Conservation (phyloP, 2,113 vertebrate genomes). For the Thunnus maccoyii region DNA sequence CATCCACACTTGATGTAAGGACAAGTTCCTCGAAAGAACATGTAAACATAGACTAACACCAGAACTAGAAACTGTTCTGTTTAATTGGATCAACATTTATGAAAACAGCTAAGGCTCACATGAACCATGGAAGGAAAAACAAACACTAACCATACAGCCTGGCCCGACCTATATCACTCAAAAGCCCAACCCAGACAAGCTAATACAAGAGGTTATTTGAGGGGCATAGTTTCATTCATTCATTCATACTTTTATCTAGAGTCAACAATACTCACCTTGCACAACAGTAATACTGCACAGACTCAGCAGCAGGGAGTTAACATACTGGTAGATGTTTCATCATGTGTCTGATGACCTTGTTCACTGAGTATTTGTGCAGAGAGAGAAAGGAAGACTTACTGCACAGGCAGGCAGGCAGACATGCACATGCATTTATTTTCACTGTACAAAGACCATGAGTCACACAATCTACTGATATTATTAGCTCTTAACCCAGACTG, state of each 20-base stretch:
- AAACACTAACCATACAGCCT: constrained; percentile 24
- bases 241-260: constrained; percentile 74
- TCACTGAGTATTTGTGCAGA: not conserved
- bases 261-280: constrained; percentile 64
- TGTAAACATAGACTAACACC: not conserved
- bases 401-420: constrained; percentile 6
- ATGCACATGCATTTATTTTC: constrained; percentile 41
- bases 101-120: not conserved
- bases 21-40: not conserved
- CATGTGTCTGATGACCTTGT: constrained; percentile 40
- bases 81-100: constrained; percentile 8
- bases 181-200: constrained; percentile 39
- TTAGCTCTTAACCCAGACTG: constrained; percentile 49
- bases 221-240: constrained; percentile 14
- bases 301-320: constrained; percentile 34
- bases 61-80: not conserved
- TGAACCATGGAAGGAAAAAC: not conserved
- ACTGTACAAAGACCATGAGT: constrained; percentile 60
- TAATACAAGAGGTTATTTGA: constrained; percentile 47
- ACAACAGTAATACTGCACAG: constrained; percentile 40
- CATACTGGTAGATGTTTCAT: constrained; percentile 59
- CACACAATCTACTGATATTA: constrained; percentile 61
- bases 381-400: constrained; percentile 21
- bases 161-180: constrained; percentile 11
- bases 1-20: not conserved